A percentile compares a stretch with the other conserved stretches of the same genome.
Evolutionary conservation across 2,888 invertebrate species (phyloP).

Genomic region (Phania funesta): DNA sequence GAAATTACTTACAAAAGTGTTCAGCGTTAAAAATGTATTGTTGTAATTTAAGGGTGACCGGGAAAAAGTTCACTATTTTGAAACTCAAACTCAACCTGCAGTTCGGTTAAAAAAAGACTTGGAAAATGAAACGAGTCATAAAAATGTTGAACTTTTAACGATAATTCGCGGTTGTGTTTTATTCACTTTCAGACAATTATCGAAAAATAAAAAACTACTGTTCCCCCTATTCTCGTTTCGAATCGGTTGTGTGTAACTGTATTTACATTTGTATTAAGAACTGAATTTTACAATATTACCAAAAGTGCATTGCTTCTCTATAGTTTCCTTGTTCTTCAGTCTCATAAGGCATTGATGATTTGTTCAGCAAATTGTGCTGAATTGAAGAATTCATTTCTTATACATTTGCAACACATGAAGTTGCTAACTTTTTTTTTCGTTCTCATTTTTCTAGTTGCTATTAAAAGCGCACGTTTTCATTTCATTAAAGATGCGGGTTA

Average conservation of each 20-base stretch:
- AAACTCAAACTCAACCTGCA: no score
- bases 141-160: no score
- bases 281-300: slow-evolving; percentile 47
- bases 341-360: slow-evolving; percentile 64
- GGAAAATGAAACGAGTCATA: no score
- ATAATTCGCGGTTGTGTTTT: no score
- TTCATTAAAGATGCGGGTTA: slow-evolving; percentile 59
- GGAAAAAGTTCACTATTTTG: no score
- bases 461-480: slow-evolving; percentile 21
- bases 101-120: no score
- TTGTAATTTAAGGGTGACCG: background rate
- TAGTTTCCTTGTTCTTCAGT: slow-evolving; percentile 12
- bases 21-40: background rate
- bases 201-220: no score
- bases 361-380: slow-evolving; percentile 64
- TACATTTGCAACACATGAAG: slow-evolving; percentile 17
- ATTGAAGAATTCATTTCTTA: slow-evolving; percentile 50
- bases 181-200: no score
- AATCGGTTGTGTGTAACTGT: background rate
- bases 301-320: slow-evolving; percentile 45
- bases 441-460: background rate
- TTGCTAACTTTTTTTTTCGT: slow-evolving; percentile 3
- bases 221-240: background rate
- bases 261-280: slow-evolving; percentile 48
- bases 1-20: slow-evolving; percentile 31